Conservation (phyloP, 2,797 vertebrate genomes). For the Urocyon cinereoargenteus region DNA sequence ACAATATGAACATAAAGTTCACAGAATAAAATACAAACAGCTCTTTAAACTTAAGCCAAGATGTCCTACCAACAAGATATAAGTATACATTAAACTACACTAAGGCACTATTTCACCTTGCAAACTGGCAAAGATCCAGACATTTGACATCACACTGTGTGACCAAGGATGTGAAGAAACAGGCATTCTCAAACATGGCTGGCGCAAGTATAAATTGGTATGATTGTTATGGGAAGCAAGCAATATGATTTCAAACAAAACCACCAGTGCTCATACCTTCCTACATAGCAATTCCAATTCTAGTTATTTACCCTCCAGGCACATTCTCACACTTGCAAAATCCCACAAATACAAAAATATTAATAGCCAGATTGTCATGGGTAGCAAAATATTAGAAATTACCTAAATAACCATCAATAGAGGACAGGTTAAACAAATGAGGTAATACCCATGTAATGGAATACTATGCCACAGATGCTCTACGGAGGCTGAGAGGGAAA, state of each 20-base stretch:
- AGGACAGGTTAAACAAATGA: background rate
- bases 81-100: background rate
- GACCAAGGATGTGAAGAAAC: background rate
- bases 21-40: background rate
- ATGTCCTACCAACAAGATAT: background rate
- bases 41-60: background rate
- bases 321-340: background rate
- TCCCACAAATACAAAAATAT: background rate
- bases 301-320: background rate
- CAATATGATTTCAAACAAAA: background rate
- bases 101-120: background rate
- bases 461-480: background rate
- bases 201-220: background rate
- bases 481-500: background rate
- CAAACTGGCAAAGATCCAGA: background rate
- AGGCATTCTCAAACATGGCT: background rate
- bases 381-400: slow-evolving; percentile 37
- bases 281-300: background rate
- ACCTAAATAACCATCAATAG: background rate
- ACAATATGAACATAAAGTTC: background rate
- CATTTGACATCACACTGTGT: background rate
- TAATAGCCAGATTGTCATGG: background rate
- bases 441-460: background rate
- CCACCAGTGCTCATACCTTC: background rate
- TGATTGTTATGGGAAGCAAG: background rate